These are phyloP conservation scores for Aphelinus certus DNA, from an alignment of 1,140 invertebrate species.

Conservation along the genomic window DNA sequence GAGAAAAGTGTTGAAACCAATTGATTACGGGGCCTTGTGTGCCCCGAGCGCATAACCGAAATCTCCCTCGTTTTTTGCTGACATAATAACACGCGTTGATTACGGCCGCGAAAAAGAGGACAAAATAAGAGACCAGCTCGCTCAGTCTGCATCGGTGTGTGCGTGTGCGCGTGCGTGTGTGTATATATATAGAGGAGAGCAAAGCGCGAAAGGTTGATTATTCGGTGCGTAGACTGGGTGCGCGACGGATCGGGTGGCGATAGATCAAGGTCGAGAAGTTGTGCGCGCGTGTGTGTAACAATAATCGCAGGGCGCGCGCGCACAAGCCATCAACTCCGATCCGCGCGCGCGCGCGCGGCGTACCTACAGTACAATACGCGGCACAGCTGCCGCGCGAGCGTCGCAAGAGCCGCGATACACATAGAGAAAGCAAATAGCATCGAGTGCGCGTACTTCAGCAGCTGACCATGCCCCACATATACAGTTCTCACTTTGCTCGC, in stretches of 20 bases:
- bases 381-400: not conserved
- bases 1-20: slow-evolving; percentile 7
- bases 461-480: slow-evolving; percentile 25
- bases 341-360: too few species aligned
- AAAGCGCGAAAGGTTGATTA: too few species aligned
- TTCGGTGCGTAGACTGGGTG: too few species aligned
- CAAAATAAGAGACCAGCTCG: too few species aligned
- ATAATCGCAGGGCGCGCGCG: too few species aligned
- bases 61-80: not conserved
- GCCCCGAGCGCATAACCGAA: too few species aligned
- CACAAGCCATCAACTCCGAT: too few species aligned
- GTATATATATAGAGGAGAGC: not conserved
- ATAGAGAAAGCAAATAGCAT: slow-evolving; percentile 25
- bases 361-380: too few species aligned
- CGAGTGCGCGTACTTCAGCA: not conserved
- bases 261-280: slow-evolving; percentile 5
- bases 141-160: not conserved
- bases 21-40: not conserved
- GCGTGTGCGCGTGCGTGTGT: not conserved
- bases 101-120: not conserved
- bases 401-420: not conserved
- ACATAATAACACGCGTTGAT: not conserved
- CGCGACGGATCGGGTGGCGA: not conserved
- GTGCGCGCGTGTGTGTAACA: not conserved
- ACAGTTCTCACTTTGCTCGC: slow-evolving; percentile 11